These are phyloP conservation scores for Callyntrura sp. DNA, from an alignment of 2,888 invertebrate genomes.

Conservation along the genomic window DNA sequence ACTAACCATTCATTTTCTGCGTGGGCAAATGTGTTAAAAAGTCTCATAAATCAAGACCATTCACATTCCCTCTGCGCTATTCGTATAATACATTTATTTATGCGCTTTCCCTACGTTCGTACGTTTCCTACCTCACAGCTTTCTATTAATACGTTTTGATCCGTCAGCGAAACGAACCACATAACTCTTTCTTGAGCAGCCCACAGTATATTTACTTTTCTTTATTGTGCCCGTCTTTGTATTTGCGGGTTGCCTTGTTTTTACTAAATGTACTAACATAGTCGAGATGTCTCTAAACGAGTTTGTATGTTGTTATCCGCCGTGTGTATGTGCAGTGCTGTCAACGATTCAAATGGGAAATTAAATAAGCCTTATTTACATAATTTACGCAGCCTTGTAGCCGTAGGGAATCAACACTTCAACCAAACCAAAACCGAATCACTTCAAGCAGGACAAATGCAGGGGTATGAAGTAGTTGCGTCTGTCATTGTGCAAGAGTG, in stretches of 20 bases:
- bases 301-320: background rate
- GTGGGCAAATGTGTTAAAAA: conserved; percentile 47
- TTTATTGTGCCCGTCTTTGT: background rate
- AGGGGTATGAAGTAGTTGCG: background rate
- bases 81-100: conserved; percentile 15
- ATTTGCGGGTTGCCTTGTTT: conserved; percentile 14
- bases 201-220: background rate
- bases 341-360: conserved; percentile 71
- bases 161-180: background rate
- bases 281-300: conserved; percentile 3
- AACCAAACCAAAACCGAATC: conserved; percentile 55
- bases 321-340: conserved; percentile 23
- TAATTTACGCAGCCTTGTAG: conserved; percentile 72
- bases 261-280: background rate
- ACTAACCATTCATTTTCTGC: conserved; percentile 56
- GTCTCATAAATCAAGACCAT: conserved; percentile 59
- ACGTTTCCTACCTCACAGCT: background rate
- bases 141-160: conserved; percentile 31
- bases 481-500: conserved; percentile 30
- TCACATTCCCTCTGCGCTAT: conserved; percentile 20
- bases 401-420: conserved; percentile 67
- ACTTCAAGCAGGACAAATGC: conserved; percentile 56
- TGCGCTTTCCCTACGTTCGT: background rate
- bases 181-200: background rate
- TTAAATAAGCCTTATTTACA: conserved; percentile 74